Conservation (phyloP, 2,888 invertebrate genomes). For the Tethea ocularis region DNA sequence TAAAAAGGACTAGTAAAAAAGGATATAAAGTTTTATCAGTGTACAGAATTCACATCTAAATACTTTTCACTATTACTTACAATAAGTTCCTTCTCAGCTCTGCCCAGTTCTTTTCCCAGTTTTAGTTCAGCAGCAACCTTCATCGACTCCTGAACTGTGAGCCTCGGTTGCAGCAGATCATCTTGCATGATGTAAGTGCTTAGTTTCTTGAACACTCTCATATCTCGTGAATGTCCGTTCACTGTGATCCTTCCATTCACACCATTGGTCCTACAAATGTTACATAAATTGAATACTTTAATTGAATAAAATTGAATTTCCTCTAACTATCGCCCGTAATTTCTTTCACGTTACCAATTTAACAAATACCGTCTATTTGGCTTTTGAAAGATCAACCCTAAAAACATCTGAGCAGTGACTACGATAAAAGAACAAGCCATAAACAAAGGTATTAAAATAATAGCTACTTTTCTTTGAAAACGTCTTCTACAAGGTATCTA, state of each 20-base stretch:
- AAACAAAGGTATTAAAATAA: background rate
- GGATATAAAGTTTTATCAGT: too few relatives aligned
- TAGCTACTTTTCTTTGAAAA: too few relatives aligned
- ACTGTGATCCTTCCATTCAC: constrained; percentile 87
- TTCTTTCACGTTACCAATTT: too few relatives aligned
- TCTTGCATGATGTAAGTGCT: constrained; percentile 93
- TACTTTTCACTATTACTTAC: constrained; percentile 70
- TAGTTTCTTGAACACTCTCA: constrained; percentile 88
- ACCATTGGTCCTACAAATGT: constrained; percentile 77
- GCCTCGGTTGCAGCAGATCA: constrained; percentile 87
- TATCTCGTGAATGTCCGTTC: constrained; percentile 87
- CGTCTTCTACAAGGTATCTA: background rate
- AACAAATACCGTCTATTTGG: too few relatives aligned
- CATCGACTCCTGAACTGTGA: constrained; percentile 90
- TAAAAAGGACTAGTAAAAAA: too few relatives aligned
- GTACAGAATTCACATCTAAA: too few relatives aligned
- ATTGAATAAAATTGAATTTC: too few relatives aligned
- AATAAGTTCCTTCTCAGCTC: constrained; percentile 84
- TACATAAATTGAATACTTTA: background rate
- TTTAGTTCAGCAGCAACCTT: constrained; percentile 89
- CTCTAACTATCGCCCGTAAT: too few relatives aligned
- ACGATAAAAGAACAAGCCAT: background rate
- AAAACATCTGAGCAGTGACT: too few relatives aligned
- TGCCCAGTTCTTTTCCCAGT: constrained; percentile 83
- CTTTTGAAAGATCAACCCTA: too few relatives aligned